Percentiles rank a stretch among this genome's conserved stretches.
Conservation (phyloP, 2,888 invertebrate genomes). For the Tiliacea citrago region DNA sequence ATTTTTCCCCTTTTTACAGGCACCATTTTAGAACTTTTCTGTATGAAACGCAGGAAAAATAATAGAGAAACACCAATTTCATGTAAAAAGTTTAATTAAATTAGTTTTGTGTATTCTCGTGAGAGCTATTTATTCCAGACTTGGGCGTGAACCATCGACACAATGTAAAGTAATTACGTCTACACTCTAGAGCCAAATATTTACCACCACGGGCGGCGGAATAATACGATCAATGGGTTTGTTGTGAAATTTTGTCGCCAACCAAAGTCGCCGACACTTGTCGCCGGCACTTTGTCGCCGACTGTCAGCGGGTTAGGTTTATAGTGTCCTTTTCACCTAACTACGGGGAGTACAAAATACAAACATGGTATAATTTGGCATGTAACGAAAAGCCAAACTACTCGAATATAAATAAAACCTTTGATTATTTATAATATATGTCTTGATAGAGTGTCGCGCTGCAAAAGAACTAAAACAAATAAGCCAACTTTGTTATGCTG, state of each 20-base stretch:
- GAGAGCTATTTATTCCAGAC: conserved; percentile 33
- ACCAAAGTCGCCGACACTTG: no score
- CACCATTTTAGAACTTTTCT: neutral
- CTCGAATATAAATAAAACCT: neutral
- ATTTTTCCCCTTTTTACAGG: neutral
- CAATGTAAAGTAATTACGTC: conserved; percentile 34
- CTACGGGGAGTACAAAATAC: neutral
- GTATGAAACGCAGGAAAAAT: neutral
- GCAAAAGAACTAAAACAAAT: no score
- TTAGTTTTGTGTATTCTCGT: conserved; percentile 22
- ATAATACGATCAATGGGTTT: conserved; percentile 10
- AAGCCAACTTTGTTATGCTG: no score
- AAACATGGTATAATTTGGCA: neutral
- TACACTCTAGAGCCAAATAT: conserved; percentile 22
- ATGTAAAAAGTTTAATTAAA: conserved; percentile 37
- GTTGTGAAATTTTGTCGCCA: no score
- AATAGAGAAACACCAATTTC: conserved; percentile 1
- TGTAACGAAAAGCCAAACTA: neutral
- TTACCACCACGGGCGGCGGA: conserved; percentile 2
- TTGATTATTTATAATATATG: no score
- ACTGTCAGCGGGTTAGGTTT: no score
- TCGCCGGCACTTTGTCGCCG: no score
- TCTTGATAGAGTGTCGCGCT: no score
- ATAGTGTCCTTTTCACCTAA: neutral
- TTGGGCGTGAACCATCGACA: conserved; percentile 31